Evolutionary conservation across 2,113 vertebrate genomes (phyloP), one percentile per base, ranked within the genome.

Genomic region (Ceyx cyanopectus): DNA sequence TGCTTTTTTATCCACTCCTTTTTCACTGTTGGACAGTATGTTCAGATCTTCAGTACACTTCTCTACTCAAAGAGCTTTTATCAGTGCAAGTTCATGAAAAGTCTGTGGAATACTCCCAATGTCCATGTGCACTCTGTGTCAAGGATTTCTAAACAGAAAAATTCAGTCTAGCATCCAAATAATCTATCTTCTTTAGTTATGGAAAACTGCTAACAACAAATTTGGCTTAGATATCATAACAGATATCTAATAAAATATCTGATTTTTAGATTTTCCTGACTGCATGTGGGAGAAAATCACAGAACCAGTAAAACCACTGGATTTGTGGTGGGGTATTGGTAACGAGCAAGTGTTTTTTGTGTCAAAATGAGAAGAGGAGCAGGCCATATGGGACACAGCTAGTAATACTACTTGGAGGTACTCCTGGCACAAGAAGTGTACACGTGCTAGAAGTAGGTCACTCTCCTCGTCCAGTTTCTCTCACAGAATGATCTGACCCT

Each of bases 391-490:
- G 96, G 87, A 80, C 95, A 85, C 96, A 97, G 96, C 74, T 96
- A 96, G 95, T 93, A 77, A 74, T 89, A 94, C 73, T 83, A 90
- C 90, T 92, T 93, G 91, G 92, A 97, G 78, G 76, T 84, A 43
- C 62, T 92, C 92, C 83, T 97, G 97, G 96, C 95, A 87, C 67
- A 53, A 90, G 85, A 91, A 89, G 82, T 69, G 65, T 96, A 70
- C 86, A 92, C 12, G 76, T 90, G 90, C 85, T 96, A 54, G 90
- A 97, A 97, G 97, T 97, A 97, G 98, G 97, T 98, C 97, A 97
- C 81, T 88, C 70, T 93, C 96, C 89, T 93, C 24, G 37, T 96
- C 96, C 89, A 85, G 50, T 91, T 95, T 96, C 93, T 94, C 85
- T 77, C 89, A 87, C 79, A 94, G 81, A 91, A 95, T 95, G 90